These are phyloP conservation scores for Tridacna crocea DNA, from an alignment of 2,888 invertebrate genomes.

Conservation along the genomic window DNA sequence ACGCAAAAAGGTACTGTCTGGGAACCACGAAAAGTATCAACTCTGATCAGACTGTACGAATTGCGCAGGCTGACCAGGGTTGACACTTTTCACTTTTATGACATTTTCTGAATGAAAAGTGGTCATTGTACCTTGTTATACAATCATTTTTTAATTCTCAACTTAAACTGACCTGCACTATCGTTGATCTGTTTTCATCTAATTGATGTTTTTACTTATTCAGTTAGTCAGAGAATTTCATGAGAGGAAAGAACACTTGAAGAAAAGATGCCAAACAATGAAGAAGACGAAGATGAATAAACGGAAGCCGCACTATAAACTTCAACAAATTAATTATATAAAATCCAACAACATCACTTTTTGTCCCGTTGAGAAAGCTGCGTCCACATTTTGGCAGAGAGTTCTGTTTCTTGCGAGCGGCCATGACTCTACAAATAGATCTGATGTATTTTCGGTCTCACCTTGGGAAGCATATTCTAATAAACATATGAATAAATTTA, in stretches of 20 bases:
- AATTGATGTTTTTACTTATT: neutral
- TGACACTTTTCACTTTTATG: too few species aligned
- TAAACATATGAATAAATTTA: neutral
- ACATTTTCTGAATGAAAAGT: too few species aligned
- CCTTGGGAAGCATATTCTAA: neutral
- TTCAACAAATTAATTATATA: neutral
- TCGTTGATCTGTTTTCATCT: too few species aligned
- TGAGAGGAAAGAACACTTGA: neutral
- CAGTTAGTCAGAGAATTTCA: neutral
- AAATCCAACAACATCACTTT: neutral
- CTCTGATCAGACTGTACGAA: too few species aligned
- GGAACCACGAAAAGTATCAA: too few species aligned
- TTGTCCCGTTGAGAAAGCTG: slow-evolving; percentile 3
- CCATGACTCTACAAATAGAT: neutral
- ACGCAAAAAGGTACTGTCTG: too few species aligned
- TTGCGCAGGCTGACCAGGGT: too few species aligned
- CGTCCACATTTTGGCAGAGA: slow-evolving; percentile 3
- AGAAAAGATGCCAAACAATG: neutral
- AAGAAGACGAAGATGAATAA: neutral
- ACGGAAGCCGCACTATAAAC: neutral
- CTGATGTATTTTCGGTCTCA: neutral
- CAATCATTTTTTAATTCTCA: too few species aligned
- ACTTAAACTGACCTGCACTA: too few species aligned
- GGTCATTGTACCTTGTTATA: too few species aligned
- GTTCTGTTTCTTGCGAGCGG: neutral